Base-by-base conservation (phyloP, 2,888 invertebrate species). In the Halocaridina rubra region DNA sequence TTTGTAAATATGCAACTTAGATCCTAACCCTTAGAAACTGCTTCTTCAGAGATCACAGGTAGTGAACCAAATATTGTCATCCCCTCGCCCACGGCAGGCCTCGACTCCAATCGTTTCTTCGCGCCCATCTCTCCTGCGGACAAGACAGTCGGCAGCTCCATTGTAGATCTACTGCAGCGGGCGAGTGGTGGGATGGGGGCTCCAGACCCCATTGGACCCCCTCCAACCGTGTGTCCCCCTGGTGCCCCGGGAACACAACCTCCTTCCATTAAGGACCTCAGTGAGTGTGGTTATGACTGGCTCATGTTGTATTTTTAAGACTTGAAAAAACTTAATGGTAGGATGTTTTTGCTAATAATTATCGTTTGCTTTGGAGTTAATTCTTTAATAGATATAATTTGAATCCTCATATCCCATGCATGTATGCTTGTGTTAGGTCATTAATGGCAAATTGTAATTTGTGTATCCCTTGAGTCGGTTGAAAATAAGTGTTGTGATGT, bases 101-200 rank as follows among this genome's bases (percentile, higher is more conserved):
- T 87, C 30, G 85, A 85, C 71, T 82, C 82, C 53, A 77, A 64
- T 53, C 82, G 82, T 32, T 87, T 85, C 85, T 87, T 87, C 69
- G 81, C 87, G 22, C 87, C 87, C 30, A 87, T 87, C 59, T 85
- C 85, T 27, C 87, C 87, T 16, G 87, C 85, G 8, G 87, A 84
- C 64, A 85, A 85, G 32, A 87, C 87, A 53, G 79, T 67, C 46
- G 79, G 69, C 19, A 84, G 61, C 64, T 84, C 82, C 75, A 84
- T 84, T 19, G 82, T 84, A 61, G 82, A 84, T 39, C 72, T 84
- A 8, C 72, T 84, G 33, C 77, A 84, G 57, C 78, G 72, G 30
- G 82, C 82, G 10, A 57, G 67, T 29, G 78, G 72, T 16, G 78
- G 59, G 5, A 32, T 75, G 64, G 78, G 72, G 30, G 71, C 27